phyloP scores from a whole-genome alignment of 2,797 vertebrate species.

The Tenualosa thibaudeaui region DNA sequence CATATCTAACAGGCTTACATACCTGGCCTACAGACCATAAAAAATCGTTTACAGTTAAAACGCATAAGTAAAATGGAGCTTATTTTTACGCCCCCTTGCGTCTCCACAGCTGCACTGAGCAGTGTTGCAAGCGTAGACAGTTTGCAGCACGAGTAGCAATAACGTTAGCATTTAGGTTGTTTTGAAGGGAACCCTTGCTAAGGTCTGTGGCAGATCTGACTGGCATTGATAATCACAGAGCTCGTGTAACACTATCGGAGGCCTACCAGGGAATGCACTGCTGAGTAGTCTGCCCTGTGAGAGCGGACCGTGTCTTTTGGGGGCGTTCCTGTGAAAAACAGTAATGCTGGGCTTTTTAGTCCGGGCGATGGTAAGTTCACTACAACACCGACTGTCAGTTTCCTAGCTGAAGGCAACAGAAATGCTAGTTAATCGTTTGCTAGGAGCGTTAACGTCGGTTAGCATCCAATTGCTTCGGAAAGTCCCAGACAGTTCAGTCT shows the following conservation, averaged over 20 bases:
- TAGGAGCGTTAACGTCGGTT: background rate
- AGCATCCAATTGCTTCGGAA: background rate
- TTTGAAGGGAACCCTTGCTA: background rate
- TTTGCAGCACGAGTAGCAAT: background rate
- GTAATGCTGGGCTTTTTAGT: conserved; percentile 78
- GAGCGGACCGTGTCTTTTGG: conserved; percentile 26
- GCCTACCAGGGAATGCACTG: background rate
- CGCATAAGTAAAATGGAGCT: background rate
- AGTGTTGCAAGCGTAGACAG: no score
- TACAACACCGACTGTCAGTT: background rate
- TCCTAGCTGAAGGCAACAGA: background rate
- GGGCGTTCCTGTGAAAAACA: conserved; percentile 54
- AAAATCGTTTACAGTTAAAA: no score
- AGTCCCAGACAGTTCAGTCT: no score
- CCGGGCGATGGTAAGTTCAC: conserved; percentile 79
- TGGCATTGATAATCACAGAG: conserved; percentile 1
- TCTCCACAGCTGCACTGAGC: no score
- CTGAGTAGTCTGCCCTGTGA: conserved; percentile 21
- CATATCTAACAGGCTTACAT: background rate
- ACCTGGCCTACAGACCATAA: no score
- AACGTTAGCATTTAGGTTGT: background rate
- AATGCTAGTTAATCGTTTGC: background rate
- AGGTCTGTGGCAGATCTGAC: background rate
- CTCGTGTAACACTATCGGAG: background rate
- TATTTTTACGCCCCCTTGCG: background rate